Percentiles rank a stretch among this genome's conserved stretches.
Evolutionary conservation across 2,888 invertebrate species (phyloP).

Genomic region (Hyposoter didymator): DNA sequence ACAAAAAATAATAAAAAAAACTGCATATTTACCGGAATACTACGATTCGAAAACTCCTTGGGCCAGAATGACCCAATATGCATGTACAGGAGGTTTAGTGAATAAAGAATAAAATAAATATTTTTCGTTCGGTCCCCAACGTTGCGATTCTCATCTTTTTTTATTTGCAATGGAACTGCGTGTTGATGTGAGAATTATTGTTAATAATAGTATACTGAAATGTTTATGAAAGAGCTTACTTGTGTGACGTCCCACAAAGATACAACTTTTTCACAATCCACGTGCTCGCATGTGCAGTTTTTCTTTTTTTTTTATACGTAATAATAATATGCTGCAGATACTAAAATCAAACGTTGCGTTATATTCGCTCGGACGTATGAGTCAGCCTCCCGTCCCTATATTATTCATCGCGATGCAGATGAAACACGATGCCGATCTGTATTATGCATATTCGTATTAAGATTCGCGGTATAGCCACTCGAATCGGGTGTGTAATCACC

Average conservation of each 20-base stretch:
- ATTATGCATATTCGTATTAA: neutral
- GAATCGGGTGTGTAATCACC: neutral
- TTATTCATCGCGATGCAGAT: conserved; percentile 40
- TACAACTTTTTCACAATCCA: conserved; percentile 26
- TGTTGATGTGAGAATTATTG: neutral
- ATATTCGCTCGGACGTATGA: conserved; percentile 38
- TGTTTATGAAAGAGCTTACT: conserved; percentile 53
- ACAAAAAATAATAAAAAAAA: no score
- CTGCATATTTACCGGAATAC: no score
- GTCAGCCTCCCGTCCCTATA: conserved; percentile 48
- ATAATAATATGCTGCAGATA: neutral
- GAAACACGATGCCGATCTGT: conserved; percentile 58
- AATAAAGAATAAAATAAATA: no score
- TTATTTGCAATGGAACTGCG: neutral
- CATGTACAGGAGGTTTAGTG: no score
- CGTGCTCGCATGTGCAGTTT: conserved; percentile 23
- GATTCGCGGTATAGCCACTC: neutral
- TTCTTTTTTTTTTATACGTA: conserved; percentile 18
- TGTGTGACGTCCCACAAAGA: conserved; percentile 43
- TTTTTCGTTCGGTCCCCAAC: no score
- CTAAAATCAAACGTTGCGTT: conserved; percentile 55
- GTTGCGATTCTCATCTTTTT: no score
- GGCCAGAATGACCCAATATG: no score
- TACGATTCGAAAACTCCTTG: no score
- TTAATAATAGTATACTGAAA: neutral